phyloP scores from a whole-genome alignment of 2,797 vertebrate species.

The Kryptopterus vitreolus region DNA sequence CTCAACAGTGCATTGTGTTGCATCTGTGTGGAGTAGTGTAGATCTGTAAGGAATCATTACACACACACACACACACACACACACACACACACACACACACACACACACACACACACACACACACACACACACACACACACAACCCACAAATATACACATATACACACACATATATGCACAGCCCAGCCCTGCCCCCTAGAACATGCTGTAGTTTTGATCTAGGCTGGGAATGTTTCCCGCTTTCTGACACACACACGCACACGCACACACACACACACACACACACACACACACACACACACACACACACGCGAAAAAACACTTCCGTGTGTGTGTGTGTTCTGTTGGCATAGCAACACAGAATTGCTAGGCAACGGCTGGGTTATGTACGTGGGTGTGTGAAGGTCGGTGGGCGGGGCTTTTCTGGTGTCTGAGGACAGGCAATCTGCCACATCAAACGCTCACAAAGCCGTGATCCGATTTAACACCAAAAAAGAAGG shows the following conservation, averaged over 20 bases:
- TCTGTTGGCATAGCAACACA: conserved; percentile 48
- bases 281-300: conserved; percentile 25
- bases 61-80: conserved; percentile 1
- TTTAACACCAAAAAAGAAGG: conserved; percentile 16
- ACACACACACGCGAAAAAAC: conserved; percentile 10
- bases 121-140: too few species aligned
- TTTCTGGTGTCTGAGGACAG: conserved; percentile 28
- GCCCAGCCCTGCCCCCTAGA: not conserved
- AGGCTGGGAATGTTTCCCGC: conserved; percentile 20
- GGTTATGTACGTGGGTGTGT: conserved; percentile 52
- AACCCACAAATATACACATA: too few species aligned
- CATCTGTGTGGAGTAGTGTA: not conserved
- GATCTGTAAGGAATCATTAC: conserved; percentile 14
- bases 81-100: conserved; percentile 12
- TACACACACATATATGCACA: not conserved
- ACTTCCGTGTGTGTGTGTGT: conserved; percentile 47
- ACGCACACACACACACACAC: conserved; percentile 14
- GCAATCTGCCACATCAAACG: conserved; percentile 37
- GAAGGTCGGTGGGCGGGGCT: conserved; percentile 51
- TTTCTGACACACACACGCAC: conserved; percentile 19
- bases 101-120: too few species aligned
- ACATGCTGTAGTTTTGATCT: conserved; percentile 26
- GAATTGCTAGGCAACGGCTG: conserved; percentile 55
- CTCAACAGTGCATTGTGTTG: not conserved
- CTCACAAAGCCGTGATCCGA: conserved; percentile 16